These are phyloP conservation scores for Eleginops maclovinus DNA, from an alignment of 2,113 vertebrate genomes.

Conservation along the genomic window DNA sequence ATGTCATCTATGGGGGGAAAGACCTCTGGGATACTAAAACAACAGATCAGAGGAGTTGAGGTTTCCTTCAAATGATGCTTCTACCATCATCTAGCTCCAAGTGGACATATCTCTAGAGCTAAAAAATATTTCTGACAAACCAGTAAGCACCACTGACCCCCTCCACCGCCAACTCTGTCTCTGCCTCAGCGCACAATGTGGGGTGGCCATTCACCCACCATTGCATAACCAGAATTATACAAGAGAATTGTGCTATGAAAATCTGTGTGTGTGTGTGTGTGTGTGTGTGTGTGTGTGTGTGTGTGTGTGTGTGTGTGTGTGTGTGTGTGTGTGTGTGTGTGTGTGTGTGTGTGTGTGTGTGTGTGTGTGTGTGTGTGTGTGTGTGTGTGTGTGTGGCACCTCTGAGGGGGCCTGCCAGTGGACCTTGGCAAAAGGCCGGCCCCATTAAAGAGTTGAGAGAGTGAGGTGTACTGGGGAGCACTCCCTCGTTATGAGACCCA, in stretches of 20 bases:
- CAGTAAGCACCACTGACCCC: neutral
- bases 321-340: constrained; percentile 47
- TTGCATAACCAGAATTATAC: constrained; percentile 81
- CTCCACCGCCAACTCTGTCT: constrained; percentile 27
- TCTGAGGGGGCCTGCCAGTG: constrained; percentile 56
- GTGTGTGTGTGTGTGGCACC: neutral
- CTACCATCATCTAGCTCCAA: neutral
- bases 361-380: constrained; percentile 47
- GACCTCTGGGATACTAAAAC: neutral
- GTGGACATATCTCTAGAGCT: neutral
- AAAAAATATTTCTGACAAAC: neutral
- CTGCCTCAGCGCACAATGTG: constrained; percentile 67
- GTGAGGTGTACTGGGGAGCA: constrained; percentile 17
- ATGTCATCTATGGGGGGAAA: constrained; percentile 5
- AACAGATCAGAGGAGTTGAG: constrained; percentile 10
- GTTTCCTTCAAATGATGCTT: neutral
- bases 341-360: constrained; percentile 27
- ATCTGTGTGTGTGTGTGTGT: constrained; percentile 41
- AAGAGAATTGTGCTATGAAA: constrained; percentile 72
- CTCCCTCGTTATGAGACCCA: constrained; percentile 29
- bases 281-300: constrained; percentile 33
- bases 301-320: constrained; percentile 18
- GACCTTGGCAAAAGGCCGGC: constrained; percentile 64
- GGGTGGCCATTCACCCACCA: constrained; percentile 69
- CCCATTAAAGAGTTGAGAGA: constrained; percentile 51